A percentile compares a stretch with the other conserved stretches of the same genome.
phyloP scores from a whole-genome alignment of 92 coral and sea anemone species.

The Palythoa grandiflora region DNA sequence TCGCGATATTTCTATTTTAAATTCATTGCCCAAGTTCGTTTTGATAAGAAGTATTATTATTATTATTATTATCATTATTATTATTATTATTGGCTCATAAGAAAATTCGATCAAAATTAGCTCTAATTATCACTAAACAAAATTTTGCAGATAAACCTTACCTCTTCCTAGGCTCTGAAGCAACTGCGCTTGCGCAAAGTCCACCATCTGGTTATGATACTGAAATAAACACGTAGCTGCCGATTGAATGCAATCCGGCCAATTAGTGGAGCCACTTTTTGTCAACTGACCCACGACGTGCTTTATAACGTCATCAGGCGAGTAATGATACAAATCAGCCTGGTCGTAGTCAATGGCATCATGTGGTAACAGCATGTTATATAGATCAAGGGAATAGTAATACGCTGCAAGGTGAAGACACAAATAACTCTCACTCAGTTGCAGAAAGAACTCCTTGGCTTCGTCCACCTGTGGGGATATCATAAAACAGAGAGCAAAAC shows the following conservation, averaged over 20 bases:
- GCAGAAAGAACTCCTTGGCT: conserved; percentile 80
- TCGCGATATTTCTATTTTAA: too few relatives aligned
- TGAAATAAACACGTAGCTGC: conserved; percentile 64
- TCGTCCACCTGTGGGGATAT: conserved; percentile 67
- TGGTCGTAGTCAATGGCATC: conserved; percentile 43
- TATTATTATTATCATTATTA: too few relatives aligned
- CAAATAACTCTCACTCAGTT: conserved; percentile 71
- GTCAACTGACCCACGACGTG: conserved; percentile 76
- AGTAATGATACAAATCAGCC: conserved; percentile 77
- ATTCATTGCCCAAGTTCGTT: too few relatives aligned
- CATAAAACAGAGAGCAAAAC: background rate
- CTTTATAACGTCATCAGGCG: conserved; percentile 84
- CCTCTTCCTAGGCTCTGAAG: conserved; percentile 95
- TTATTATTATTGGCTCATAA: too few relatives aligned
- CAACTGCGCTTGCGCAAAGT: conserved; percentile 93
- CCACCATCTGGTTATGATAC: conserved; percentile 92
- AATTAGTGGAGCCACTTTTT: conserved; percentile 58
- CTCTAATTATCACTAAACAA: background rate
- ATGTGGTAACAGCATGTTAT: conserved; percentile 61
- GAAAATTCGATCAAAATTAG: too few relatives aligned
- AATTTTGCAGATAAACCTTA: conserved; percentile 1
- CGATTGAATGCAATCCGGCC: conserved; percentile 70
- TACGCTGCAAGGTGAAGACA: conserved; percentile 93
- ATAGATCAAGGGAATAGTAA: conserved; percentile 83
- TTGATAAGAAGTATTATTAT: too few relatives aligned